Evolutionary conservation across 2,888 invertebrate species (phyloP).

Genomic region (Eristalis tenax): DNA sequence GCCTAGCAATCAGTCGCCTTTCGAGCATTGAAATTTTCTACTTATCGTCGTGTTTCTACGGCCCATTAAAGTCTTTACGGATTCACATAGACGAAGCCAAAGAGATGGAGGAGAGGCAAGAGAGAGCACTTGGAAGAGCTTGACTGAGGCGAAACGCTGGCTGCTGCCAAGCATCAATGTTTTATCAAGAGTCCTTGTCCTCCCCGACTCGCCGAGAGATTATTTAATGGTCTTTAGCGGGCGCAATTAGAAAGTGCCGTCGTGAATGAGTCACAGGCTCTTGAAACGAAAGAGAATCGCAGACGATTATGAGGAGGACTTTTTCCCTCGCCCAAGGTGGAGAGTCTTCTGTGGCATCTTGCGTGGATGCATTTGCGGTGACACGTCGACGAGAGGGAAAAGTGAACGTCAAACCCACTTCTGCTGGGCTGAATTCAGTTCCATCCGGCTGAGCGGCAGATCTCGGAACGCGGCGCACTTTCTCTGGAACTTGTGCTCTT

Average conservation of each 20-base stretch:
- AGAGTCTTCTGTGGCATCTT: background rate
- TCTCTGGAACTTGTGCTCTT: background rate
- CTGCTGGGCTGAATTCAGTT: background rate
- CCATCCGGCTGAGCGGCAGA: background rate
- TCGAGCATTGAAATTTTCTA: conserved; percentile 20
- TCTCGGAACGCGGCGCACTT: background rate
- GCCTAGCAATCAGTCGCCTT: conserved; percentile 9
- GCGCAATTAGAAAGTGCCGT: conserved; percentile 56
- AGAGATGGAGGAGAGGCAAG: background rate
- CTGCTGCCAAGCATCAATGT: conserved; percentile 1
- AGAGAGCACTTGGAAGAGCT: conserved; percentile 13
- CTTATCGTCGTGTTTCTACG: conserved; percentile 15
- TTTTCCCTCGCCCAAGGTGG: background rate
- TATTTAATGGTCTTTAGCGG: conserved; percentile 49
- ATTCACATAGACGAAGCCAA: background rate
- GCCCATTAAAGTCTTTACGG: conserved; percentile 12
- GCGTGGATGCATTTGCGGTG: background rate
- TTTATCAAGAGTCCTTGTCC: conserved; percentile 9
- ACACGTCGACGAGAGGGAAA: background rate
- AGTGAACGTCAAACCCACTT: background rate
- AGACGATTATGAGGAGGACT: background rate
- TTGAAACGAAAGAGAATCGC: conserved; percentile 30
- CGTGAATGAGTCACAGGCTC: conserved; percentile 15
- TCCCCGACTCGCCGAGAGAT: conserved; percentile 25
- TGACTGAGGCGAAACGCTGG: background rate